These are phyloP conservation scores for Oreonectes daqikongensis DNA, from an alignment of 2,797 vertebrate species.

Conservation along the genomic window DNA sequence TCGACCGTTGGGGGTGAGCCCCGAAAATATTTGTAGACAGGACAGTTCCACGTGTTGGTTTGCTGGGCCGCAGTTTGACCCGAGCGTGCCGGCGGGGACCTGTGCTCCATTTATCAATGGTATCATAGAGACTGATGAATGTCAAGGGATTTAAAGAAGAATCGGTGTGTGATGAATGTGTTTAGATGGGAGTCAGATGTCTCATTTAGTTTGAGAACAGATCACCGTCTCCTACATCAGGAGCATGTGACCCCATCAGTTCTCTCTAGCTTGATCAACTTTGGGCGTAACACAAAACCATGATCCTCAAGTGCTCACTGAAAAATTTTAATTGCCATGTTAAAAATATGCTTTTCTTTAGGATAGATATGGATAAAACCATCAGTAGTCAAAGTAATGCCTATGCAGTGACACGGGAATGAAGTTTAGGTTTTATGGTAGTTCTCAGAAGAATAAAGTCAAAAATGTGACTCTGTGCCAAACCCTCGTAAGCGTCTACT, in stretches of 20 bases:
- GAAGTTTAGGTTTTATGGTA: neutral
- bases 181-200: conserved; percentile 57
- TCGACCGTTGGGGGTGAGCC: neutral
- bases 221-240: neutral
- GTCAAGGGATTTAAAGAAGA: conserved; percentile 60
- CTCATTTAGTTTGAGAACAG: conserved; percentile 21
- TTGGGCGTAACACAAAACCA: conserved; percentile 1
- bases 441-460: neutral
- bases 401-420: neutral
- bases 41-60: conserved; percentile 34
- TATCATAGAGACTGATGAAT: conserved; percentile 48
- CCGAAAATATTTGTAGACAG: neutral
- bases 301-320: neutral
- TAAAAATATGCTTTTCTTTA: neutral
- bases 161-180: conserved; percentile 66
- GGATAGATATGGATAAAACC: neutral
- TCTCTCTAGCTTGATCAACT: neutral
- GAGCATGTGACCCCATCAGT: neutral
- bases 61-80: conserved; percentile 55
- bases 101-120: conserved; percentile 65
- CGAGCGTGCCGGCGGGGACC: conserved; percentile 62
- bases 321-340: neutral
- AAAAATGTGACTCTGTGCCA: neutral
- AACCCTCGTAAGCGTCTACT: neutral
- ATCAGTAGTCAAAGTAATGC: neutral